phyloP scores from a whole-genome alignment of 2,888 invertebrate genomes.

The Callyntrura guangdongensis region DNA sequence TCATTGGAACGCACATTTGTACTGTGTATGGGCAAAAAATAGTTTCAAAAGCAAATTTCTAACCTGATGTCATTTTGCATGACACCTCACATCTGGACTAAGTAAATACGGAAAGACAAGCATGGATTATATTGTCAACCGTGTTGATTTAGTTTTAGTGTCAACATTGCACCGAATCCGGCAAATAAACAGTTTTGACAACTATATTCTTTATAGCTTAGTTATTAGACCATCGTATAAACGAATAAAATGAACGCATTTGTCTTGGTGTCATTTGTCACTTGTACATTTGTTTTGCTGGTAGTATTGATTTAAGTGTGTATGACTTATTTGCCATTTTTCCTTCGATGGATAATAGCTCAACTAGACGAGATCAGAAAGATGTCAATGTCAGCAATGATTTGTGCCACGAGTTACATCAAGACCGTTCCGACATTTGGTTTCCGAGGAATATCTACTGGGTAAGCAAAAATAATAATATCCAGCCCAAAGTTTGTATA shows the following conservation, averaged over 20 bases:
- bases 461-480: slow-evolving; percentile 79
- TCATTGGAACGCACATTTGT: too few relatives aligned
- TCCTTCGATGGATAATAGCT: slow-evolving; percentile 70
- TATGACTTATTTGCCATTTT: slow-evolving; percentile 24
- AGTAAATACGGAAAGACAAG: not conserved
- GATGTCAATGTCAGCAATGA: slow-evolving; percentile 84
- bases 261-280: not conserved
- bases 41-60: not conserved
- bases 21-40: not conserved
- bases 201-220: too few relatives aligned
- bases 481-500: not conserved
- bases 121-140: slow-evolving; percentile 1
- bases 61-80: not conserved
- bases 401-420: slow-evolving; percentile 85
- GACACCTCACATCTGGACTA: not conserved
- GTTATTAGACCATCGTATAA: too few relatives aligned
- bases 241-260: not conserved
- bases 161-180: not conserved
- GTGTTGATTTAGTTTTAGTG: not conserved
- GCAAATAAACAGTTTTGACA: too few relatives aligned
- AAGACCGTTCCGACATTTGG: slow-evolving; percentile 84
- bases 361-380: slow-evolving; percentile 85
- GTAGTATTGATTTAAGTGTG: slow-evolving; percentile 4
- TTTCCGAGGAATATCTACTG: slow-evolving; percentile 82
- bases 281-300: not conserved